These are phyloP conservation scores for Parazoanthus swiftii DNA, from an alignment of 92 coral and sea anemone species.

Conservation along the genomic window DNA sequence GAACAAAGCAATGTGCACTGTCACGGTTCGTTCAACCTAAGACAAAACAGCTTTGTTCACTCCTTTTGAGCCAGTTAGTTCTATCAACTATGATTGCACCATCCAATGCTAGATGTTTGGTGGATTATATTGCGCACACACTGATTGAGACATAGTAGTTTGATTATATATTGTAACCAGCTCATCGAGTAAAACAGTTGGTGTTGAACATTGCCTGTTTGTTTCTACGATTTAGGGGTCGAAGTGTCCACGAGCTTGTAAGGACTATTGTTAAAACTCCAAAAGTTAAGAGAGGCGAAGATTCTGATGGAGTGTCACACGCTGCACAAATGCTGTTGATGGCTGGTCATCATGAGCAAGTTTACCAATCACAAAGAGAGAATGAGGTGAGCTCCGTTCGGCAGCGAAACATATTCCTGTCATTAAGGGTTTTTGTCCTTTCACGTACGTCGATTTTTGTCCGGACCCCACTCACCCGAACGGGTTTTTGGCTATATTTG, in stretches of 20 bases:
- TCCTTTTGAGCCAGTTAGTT: no score
- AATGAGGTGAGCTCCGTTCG: slow-evolving; percentile 45
- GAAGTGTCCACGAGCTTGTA: slow-evolving; percentile 59
- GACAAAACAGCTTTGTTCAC: no score
- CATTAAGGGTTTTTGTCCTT: no score
- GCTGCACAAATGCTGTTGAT: slow-evolving; percentile 77
- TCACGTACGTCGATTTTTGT: no score
- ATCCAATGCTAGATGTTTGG: neutral
- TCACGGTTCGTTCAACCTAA: no score
- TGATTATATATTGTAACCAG: neutral
- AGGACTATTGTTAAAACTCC: slow-evolving; percentile 62
- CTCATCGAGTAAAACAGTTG: neutral
- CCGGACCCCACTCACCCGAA: no score
- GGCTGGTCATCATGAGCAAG: slow-evolving; percentile 50
- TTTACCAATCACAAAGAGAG: slow-evolving; percentile 40
- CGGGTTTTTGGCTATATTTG: no score
- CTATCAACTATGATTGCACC: neutral
- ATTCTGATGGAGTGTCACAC: slow-evolving; percentile 58
- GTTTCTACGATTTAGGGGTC: slow-evolving; percentile 50
- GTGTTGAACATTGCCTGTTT: neutral
- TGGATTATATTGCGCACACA: neutral
- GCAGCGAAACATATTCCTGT: no score
- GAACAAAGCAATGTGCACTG: no score
- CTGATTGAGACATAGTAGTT: neutral
- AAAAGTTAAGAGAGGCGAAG: slow-evolving; percentile 42